Evolutionary conservation across 1,140 invertebrate species (phyloP).

Genomic region (Orchestia grillus): DNA sequence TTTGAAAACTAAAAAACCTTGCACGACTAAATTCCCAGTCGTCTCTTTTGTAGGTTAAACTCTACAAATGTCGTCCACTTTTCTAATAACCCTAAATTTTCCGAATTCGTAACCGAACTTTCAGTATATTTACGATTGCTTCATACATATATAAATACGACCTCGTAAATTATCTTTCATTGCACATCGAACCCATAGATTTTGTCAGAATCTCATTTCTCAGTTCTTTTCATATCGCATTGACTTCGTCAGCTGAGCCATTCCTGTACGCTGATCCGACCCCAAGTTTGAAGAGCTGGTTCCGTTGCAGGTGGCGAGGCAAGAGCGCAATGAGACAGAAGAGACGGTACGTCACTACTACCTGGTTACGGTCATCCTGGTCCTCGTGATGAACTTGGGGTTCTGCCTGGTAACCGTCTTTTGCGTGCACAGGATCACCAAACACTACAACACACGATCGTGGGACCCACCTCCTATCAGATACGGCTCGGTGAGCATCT

Average conservation of each 20-base stretch:
- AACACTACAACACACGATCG: background rate
- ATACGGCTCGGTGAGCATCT: conserved; percentile 2
- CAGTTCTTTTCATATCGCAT: background rate
- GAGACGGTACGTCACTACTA: background rate
- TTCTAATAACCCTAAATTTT: background rate
- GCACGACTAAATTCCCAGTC: background rate
- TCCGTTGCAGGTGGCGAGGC: background rate
- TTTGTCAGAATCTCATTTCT: too few relatives aligned
- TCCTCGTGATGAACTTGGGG: background rate
- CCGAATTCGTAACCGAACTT: background rate
- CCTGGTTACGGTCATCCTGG: background rate
- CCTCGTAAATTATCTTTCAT: too few relatives aligned
- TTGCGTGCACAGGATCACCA: conserved; percentile 5
- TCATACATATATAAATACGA: too few relatives aligned
- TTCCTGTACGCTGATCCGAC: too few relatives aligned
- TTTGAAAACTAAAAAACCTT: background rate
- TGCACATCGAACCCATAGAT: too few relatives aligned
- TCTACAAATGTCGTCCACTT: background rate
- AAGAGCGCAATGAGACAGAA: background rate
- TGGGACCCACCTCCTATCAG: background rate
- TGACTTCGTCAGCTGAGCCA: background rate
- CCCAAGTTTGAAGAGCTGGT: too few relatives aligned
- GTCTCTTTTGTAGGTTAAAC: background rate
- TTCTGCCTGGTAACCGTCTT: background rate
- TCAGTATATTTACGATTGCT: too few relatives aligned